A percentile compares a stretch with the other conserved stretches of the same genome.
Conservation (phyloP, 2,797 vertebrate species). For the Cirrhinus mrigala region DNA sequence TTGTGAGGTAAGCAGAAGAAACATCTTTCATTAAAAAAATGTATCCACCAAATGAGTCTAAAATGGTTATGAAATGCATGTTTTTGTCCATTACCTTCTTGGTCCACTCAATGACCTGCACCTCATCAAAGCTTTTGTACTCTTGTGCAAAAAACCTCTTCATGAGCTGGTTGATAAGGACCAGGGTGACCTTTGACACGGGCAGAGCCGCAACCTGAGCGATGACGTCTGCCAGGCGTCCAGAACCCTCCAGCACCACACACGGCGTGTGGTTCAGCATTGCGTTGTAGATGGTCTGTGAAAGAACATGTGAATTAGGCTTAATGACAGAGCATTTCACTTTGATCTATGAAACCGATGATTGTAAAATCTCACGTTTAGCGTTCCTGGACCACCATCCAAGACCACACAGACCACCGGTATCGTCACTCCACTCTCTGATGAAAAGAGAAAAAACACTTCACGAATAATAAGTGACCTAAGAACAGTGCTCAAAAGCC, state of each 20-base stretch:
- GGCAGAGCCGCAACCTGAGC: slow-evolving; percentile 84
- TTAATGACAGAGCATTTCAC: neutral
- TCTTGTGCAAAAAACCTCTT: slow-evolving; percentile 81
- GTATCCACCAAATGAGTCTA: too few relatives aligned
- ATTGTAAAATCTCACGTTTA: slow-evolving; percentile 75
- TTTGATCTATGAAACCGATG: neutral
- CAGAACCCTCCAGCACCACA: slow-evolving; percentile 92
- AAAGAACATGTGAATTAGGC: slow-evolving; percentile 20
- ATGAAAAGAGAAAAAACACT: slow-evolving; percentile 26
- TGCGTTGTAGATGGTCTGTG: slow-evolving; percentile 91
- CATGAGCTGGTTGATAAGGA: slow-evolving; percentile 82
- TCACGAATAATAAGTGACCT: neutral
- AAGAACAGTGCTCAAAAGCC: neutral
- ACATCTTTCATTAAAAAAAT: neutral
- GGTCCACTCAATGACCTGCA: slow-evolving; percentile 87
- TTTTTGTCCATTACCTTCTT: slow-evolving; percentile 84
- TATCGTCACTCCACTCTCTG: slow-evolving; percentile 86
- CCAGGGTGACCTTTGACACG: slow-evolving; percentile 79
- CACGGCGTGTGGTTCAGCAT: slow-evolving; percentile 90
- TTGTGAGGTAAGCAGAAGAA: too few relatives aligned
- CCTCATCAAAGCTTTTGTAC: slow-evolving; percentile 81
- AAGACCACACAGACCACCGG: slow-evolving; percentile 93
- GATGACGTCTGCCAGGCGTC: slow-evolving; percentile 92
- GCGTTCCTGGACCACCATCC: slow-evolving; percentile 88
- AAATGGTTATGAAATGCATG: neutral